Conservation (phyloP, 2,113 vertebrate genomes). For the Elachura formosa region DNA sequence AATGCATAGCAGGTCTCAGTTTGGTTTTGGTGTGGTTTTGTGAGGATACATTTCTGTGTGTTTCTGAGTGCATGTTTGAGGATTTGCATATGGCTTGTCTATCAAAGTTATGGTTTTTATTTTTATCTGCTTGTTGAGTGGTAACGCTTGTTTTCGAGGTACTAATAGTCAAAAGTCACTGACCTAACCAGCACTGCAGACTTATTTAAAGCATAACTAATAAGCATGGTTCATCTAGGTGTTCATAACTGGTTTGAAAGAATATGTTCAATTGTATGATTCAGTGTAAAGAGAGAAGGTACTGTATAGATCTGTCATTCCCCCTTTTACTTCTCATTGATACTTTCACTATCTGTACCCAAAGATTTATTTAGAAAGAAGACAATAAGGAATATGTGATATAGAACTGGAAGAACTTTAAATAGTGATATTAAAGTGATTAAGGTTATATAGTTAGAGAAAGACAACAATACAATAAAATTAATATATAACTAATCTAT, state of each 20-base stretch:
- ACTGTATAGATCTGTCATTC: background rate
- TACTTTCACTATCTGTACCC: background rate
- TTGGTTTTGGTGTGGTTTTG: constrained; percentile 16
- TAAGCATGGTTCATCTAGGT: background rate
- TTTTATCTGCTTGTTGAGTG: background rate
- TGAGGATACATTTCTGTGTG: background rate
- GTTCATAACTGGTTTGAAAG: background rate
- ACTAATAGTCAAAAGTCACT: background rate
- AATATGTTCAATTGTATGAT: background rate
- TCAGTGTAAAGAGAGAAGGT: background rate
- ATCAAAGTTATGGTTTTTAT: too few species aligned
- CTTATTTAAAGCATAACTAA: background rate
- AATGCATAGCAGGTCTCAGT: background rate
- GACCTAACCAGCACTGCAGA: background rate
- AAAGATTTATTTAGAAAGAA: background rate
- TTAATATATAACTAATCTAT: background rate
- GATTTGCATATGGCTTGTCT: background rate
- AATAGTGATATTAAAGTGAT: rapidly evolving
- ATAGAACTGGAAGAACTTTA: background rate
- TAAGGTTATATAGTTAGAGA: background rate
- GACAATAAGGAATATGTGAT: rapidly evolving
- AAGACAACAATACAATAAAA: background rate
- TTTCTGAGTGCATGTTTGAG: background rate
- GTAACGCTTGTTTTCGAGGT: background rate
- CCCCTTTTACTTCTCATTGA: background rate